Evolutionary conservation across 2,797 vertebrate species (phyloP).

Genomic region (Diplodus puntazzo): DNA sequence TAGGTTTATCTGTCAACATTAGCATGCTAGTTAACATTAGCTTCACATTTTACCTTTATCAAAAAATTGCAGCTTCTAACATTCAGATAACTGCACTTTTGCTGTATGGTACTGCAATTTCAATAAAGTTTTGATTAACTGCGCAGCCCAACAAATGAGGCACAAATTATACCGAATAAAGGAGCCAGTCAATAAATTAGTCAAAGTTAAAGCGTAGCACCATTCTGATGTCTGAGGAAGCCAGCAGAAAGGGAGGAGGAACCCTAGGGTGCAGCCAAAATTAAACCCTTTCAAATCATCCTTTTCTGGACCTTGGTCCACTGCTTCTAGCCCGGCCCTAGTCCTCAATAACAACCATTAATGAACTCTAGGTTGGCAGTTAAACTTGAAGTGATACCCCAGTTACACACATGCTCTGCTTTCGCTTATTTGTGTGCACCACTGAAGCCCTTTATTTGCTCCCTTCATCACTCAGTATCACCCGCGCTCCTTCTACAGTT

Average conservation of each 20-base stretch:
- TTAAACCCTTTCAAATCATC: slow-evolving; percentile 66
- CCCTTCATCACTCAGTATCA: slow-evolving; percentile 57
- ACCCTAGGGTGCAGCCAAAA: slow-evolving; percentile 54
- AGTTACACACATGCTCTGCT: slow-evolving; percentile 61
- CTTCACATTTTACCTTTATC: too few species aligned
- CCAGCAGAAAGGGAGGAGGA: slow-evolving; percentile 37
- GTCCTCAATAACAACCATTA: slow-evolving; percentile 65
- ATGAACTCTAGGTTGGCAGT: slow-evolving; percentile 73
- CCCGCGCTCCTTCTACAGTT: slow-evolving; percentile 36
- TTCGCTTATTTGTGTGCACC: slow-evolving; percentile 40
- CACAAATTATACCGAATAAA: slow-evolving; percentile 56
- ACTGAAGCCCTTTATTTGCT: slow-evolving; percentile 47
- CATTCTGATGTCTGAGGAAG: slow-evolving; percentile 52
- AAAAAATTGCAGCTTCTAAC: too few species aligned
- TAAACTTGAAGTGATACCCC: slow-evolving; percentile 67
- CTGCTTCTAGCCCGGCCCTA: slow-evolving; percentile 44
- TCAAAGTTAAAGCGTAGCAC: slow-evolving; percentile 46
- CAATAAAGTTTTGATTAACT: too few species aligned
- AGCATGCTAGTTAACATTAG: too few species aligned
- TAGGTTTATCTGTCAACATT: too few species aligned
- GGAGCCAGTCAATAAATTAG: slow-evolving; percentile 58
- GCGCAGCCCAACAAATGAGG: slow-evolving; percentile 32
- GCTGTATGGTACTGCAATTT: too few species aligned
- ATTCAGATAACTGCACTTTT: too few species aligned
- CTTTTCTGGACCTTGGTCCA: slow-evolving; percentile 56